These are phyloP conservation scores for Struthidea cinerea DNA, from an alignment of 2,113 vertebrate genomes.

Conservation along the genomic window DNA sequence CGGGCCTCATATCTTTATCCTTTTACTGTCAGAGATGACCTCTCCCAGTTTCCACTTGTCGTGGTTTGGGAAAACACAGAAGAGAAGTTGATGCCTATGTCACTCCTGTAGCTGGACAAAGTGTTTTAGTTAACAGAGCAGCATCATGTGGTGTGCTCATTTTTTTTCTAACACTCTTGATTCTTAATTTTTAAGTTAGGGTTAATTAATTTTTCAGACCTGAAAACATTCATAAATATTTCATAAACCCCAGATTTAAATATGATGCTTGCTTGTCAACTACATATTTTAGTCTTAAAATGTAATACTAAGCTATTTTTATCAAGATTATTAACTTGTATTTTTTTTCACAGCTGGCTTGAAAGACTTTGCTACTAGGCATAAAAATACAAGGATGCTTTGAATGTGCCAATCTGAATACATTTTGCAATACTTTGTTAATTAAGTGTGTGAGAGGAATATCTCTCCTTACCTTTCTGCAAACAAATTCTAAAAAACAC, in stretches of 20 bases:
- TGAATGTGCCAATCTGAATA: not conserved
- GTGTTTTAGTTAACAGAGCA: not conserved
- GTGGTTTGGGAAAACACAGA: not conserved
- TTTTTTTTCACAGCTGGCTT: conserved; percentile 8
- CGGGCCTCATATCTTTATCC: not conserved
- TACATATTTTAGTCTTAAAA: not conserved
- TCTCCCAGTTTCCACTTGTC: not conserved
- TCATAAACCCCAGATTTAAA: not conserved
- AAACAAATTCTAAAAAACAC: not conserved
- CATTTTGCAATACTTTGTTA: not conserved
- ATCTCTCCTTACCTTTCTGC: not conserved
- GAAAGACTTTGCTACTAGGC: conserved; percentile 26
- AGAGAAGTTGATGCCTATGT: not conserved
- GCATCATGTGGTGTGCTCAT: not conserved
- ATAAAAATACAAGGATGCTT: not conserved
- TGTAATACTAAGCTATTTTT: not conserved
- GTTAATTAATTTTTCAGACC: not conserved
- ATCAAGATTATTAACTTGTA: conserved; percentile 1
- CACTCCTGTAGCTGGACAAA: not conserved
- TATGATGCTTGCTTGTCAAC: not conserved
- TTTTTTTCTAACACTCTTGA: not conserved
- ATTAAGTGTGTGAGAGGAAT: not conserved
- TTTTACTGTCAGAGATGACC: not conserved
- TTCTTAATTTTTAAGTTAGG: not conserved
- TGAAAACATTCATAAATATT: not conserved